These are phyloP conservation scores for Anarhynchus alexandrinus DNA, from an alignment of 2,113 vertebrate genomes.

Conservation along the genomic window DNA sequence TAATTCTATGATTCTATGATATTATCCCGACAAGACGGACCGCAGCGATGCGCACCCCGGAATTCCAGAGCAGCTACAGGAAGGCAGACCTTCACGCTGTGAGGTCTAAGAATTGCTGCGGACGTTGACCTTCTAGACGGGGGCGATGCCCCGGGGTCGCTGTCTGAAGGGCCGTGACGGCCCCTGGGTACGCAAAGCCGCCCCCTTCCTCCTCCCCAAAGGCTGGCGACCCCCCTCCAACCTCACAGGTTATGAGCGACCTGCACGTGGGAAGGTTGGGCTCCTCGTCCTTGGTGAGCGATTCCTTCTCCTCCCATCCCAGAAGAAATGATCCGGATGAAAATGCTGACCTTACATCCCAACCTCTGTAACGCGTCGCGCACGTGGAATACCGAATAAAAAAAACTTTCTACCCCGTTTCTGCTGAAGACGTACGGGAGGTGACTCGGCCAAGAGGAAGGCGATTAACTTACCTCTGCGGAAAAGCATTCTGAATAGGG, in stretches of 20 bases:
- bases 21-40: not conserved
- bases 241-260: not conserved
- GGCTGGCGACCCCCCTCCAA: not conserved
- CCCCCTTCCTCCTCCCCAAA: not conserved
- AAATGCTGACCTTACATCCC: not conserved
- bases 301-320: not conserved
- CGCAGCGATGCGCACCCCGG: not conserved
- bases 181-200: not conserved
- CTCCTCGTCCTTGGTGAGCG: not conserved
- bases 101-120: not conserved
- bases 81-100: not conserved
- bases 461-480: not conserved
- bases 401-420: not conserved
- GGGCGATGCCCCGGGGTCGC: not conserved
- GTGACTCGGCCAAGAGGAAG: not conserved
- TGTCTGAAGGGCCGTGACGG: not conserved
- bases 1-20: too few relatives aligned
- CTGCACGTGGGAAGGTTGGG: fast-evolving
- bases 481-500: not conserved
- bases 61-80: not conserved
- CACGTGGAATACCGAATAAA: not conserved
- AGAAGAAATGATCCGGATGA: not conserved
- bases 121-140: not conserved
- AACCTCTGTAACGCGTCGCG: not conserved
- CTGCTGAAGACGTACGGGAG: not conserved